Percentiles rank a stretch among this genome's conserved stretches.
Conservation (phyloP, 2,888 invertebrate species). For the Nomada lathburiana region DNA sequence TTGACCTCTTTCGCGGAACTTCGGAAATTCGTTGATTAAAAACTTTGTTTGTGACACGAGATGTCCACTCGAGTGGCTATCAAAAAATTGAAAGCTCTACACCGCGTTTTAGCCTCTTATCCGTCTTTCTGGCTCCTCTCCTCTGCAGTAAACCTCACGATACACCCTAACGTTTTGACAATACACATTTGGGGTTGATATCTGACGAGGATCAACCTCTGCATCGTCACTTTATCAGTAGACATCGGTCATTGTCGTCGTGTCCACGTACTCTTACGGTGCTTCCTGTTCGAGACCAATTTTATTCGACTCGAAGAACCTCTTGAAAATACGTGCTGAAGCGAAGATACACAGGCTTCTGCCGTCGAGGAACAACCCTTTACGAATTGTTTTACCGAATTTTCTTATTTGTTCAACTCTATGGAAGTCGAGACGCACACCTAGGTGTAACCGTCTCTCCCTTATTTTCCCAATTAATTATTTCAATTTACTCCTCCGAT, state of each 20-base stretch:
- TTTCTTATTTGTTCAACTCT: too few species aligned
- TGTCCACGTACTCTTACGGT: neutral
- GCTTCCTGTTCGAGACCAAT: constrained; percentile 4
- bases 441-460: too few species aligned
- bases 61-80: constrained; percentile 19
- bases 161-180: constrained; percentile 13
- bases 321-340: too few species aligned
- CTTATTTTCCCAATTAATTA: too few species aligned
- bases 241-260: constrained; percentile 9
- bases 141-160: constrained; percentile 2
- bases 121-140: constrained; percentile 3
- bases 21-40: constrained; percentile 49
- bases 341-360: too few species aligned
- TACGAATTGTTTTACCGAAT: too few species aligned
- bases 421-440: too few species aligned
- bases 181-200: constrained; percentile 12
- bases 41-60: constrained; percentile 49
- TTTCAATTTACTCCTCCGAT: too few species aligned
- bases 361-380: too few species aligned
- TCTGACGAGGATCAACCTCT: constrained; percentile 12
- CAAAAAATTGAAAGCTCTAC: constrained; percentile 20
- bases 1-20: constrained; percentile 36
- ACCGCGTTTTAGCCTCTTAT: neutral
- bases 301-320: constrained; percentile 2
- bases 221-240: constrained; percentile 10